A percentile compares a stretch with the other conserved stretches of the same genome.
Evolutionary conservation across 2,113 vertebrate species (phyloP).

Genomic region (Haliaeetus leucogaster): DNA sequence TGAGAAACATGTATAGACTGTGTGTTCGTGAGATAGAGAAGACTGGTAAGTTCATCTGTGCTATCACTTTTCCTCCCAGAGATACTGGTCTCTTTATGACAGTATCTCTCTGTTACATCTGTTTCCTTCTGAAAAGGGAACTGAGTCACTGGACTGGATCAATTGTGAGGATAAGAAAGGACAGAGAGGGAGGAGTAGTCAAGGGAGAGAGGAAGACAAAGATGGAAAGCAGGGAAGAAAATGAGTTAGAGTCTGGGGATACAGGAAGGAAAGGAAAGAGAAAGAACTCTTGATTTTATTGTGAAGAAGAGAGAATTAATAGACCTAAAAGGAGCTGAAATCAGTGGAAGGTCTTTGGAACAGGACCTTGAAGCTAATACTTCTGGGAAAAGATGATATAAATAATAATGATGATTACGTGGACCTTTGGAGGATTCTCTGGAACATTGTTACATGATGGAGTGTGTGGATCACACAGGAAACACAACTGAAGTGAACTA

Average conservation of each 20-base stretch:
- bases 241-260: background rate
- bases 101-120: background rate
- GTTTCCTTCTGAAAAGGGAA: slow-evolving; percentile 18
- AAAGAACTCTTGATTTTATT: background rate
- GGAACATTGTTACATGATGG: background rate
- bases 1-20: background rate
- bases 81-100: background rate
- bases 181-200: background rate
- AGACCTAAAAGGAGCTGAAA: background rate
- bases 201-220: background rate
- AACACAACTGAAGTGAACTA: background rate
- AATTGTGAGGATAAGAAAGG: background rate
- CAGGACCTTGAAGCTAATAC: background rate
- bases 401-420: background rate
- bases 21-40: background rate
- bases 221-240: background rate
- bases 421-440: background rate
- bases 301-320: background rate
- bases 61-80: background rate
- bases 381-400: background rate
- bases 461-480: background rate
- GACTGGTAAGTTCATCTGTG: background rate
- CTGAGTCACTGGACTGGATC: background rate
- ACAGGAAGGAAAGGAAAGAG: background rate
- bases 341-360: background rate